phyloP scores from a whole-genome alignment of 2,797 vertebrate genomes.

The Pseudochaenichthys georgianus region DNA sequence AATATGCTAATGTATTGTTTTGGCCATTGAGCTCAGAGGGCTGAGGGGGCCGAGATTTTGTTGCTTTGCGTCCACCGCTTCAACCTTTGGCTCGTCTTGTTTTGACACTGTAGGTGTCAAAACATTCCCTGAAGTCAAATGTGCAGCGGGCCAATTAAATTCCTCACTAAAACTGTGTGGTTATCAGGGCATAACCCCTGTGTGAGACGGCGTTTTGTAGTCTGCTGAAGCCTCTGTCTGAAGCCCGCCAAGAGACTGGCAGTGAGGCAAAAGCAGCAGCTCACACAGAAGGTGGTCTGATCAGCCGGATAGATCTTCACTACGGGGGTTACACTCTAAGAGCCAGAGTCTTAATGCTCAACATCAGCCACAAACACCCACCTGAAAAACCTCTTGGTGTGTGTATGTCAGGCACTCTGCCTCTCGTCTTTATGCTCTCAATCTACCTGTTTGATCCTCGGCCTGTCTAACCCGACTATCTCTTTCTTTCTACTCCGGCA shows the following conservation, averaged over 20 bases:
- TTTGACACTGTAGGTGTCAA: slow-evolving; percentile 69
- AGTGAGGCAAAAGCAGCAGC: slow-evolving; percentile 58
- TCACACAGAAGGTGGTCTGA: slow-evolving; percentile 72
- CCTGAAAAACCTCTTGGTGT: slow-evolving; percentile 43
- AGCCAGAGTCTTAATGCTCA: slow-evolving; percentile 49
- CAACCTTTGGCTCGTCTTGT: slow-evolving; percentile 67
- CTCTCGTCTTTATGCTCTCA: slow-evolving; percentile 47
- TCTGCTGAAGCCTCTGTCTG: slow-evolving; percentile 60
- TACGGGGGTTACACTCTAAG: slow-evolving; percentile 53
- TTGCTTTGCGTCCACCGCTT: slow-evolving; percentile 42
- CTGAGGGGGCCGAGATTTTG: slow-evolving; percentile 54
- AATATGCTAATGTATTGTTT: slow-evolving; percentile 51
- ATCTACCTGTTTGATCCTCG: slow-evolving; percentile 56
- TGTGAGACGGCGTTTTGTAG: slow-evolving; percentile 63
- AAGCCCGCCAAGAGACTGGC: slow-evolving; percentile 48
- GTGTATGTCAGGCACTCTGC: slow-evolving; percentile 20
- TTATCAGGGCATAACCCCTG: slow-evolving; percentile 73
- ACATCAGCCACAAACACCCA: slow-evolving; percentile 61
- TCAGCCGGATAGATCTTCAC: slow-evolving; percentile 74
- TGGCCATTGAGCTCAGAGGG: slow-evolving; percentile 52
- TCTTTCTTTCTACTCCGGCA: slow-evolving; percentile 41
- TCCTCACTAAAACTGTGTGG: slow-evolving; percentile 61
- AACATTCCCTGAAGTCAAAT: slow-evolving; percentile 71
- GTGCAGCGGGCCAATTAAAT: slow-evolving; percentile 76
- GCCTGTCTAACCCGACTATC: slow-evolving; percentile 44